Percentiles rank a stretch among this genome's conserved stretches.
Evolutionary conservation across 2,797 vertebrate genomes (phyloP).

Genomic region (Menidia menidia): DNA sequence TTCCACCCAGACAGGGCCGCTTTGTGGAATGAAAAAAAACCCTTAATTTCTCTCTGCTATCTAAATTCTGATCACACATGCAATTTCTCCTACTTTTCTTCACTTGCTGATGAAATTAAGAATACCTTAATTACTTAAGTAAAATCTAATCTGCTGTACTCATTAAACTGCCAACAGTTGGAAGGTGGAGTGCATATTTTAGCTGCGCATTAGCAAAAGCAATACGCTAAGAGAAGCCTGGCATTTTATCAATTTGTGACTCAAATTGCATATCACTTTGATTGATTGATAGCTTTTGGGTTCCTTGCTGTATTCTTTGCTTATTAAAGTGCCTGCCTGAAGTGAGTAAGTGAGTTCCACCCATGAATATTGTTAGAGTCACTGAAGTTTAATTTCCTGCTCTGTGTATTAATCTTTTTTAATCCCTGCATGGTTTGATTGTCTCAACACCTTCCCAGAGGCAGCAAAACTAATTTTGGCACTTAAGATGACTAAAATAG

Average conservation of each 20-base stretch:
- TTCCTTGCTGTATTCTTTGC: slow-evolving; percentile 72
- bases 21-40: slow-evolving; percentile 13
- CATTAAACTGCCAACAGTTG: slow-evolving; percentile 30
- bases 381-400: slow-evolving; percentile 87
- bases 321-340: slow-evolving; percentile 81
- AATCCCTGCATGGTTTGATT: slow-evolving; percentile 81
- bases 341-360: slow-evolving; percentile 74
- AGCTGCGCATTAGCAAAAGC: slow-evolving; percentile 63
- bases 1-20: neutral
- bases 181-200: slow-evolving; percentile 50
- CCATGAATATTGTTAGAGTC: slow-evolving; percentile 84
- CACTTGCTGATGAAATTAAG: slow-evolving; percentile 26
- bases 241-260: slow-evolving; percentile 68
- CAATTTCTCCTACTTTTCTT: slow-evolving; percentile 1
- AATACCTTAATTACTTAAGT: slow-evolving; percentile 23
- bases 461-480: slow-evolving; percentile 76
- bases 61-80: slow-evolving; percentile 1
- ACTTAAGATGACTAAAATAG: slow-evolving; percentile 72
- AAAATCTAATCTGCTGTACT: slow-evolving; percentile 30
- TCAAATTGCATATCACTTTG: slow-evolving; percentile 73
- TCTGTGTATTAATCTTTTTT: slow-evolving; percentile 82
- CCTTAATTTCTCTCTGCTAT: neutral
- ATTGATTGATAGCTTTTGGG: slow-evolving; percentile 81
- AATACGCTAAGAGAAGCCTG: slow-evolving; percentile 44
- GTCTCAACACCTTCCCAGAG: slow-evolving; percentile 76